phyloP scores from a whole-genome alignment of 1,140 invertebrate species.

The Littorina saxatilis region DNA sequence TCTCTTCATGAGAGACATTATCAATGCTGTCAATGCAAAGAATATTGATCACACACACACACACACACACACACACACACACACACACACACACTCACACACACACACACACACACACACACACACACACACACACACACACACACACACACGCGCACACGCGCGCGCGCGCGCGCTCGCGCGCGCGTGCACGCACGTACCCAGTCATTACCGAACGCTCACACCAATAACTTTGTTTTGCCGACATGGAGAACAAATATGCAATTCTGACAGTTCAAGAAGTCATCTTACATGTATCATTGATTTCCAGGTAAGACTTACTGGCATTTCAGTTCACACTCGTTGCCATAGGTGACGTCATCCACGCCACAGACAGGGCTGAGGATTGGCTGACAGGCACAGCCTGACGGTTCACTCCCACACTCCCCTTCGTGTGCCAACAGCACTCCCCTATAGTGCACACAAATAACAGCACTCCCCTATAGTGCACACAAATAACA shows the following conservation, averaged over 20 bases:
- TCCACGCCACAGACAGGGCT: slow-evolving; percentile 79
- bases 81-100: slow-evolving; percentile 2
- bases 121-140: neutral
- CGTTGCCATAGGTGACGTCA: slow-evolving; percentile 82
- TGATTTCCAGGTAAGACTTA: no score
- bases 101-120: neutral
- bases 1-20: no score
- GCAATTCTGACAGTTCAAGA: no score
- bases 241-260: no score
- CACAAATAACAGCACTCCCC: no score
- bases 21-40: no score
- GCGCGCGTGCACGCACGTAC: neutral
- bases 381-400: slow-evolving; percentile 85
- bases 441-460: slow-evolving; percentile 23
- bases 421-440: slow-evolving; percentile 40
- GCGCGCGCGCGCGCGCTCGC: neutral
- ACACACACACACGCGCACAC: neutral
- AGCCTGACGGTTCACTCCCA: neutral
- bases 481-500: no score
- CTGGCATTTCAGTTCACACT: slow-evolving; percentile 81
- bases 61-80: slow-evolving; percentile 12
- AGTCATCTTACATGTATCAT: no score
- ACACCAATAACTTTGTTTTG: no score
- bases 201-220: neutral
- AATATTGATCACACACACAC: neutral